Percentiles rank a stretch among this genome's conserved stretches.
Conservation (phyloP, 2,888 invertebrate species). For the Drosophila helvetica region DNA sequence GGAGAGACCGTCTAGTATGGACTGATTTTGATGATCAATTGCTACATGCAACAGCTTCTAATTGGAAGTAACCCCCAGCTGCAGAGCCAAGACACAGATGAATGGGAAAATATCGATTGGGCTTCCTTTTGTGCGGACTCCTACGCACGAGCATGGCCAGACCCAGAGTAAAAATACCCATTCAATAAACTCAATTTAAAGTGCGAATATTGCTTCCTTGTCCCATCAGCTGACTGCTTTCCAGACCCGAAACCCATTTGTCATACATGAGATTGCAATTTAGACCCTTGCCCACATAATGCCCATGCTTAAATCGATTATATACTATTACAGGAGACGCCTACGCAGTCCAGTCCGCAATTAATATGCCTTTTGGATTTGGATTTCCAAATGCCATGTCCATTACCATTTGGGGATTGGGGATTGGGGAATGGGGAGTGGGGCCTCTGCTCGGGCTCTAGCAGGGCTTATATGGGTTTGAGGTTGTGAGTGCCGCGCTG, state of each 20-base stretch:
- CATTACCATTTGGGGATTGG: slow-evolving; percentile 16
- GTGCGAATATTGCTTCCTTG: slow-evolving; percentile 11
- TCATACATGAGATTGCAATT: slow-evolving; percentile 62
- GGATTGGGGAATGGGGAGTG: not conserved
- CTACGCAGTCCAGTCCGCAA: slow-evolving; percentile 54
- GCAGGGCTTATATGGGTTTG: slow-evolving; percentile 27
- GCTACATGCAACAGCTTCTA: slow-evolving; percentile 70
- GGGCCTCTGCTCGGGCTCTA: not conserved
- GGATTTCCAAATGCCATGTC: slow-evolving; percentile 27
- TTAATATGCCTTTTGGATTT: slow-evolving; percentile 64
- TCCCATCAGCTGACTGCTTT: slow-evolving; percentile 9
- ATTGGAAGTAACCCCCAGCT: slow-evolving; percentile 57
- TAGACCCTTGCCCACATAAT: slow-evolving; percentile 50
- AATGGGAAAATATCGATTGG: slow-evolving; percentile 49
- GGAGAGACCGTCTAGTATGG: slow-evolving; percentile 47
- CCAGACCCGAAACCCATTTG: slow-evolving; percentile 53
- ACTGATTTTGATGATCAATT: slow-evolving; percentile 76
- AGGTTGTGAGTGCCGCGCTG: slow-evolving; percentile 40
- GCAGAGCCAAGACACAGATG: slow-evolving; percentile 28
- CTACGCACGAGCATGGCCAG: not conserved
- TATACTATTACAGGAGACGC: slow-evolving; percentile 64
- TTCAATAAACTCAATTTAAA: slow-evolving; percentile 5
- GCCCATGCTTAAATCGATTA: slow-evolving; percentile 70
- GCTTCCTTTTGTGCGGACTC: slow-evolving; percentile 1
- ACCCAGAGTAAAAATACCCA: slow-evolving; percentile 5